Percentiles rank a stretch among this genome's conserved stretches.
These are phyloP conservation scores for Dicentrarchus labrax DNA, from an alignment of 2,113 vertebrate species.

Conservation along the genomic window DNA sequence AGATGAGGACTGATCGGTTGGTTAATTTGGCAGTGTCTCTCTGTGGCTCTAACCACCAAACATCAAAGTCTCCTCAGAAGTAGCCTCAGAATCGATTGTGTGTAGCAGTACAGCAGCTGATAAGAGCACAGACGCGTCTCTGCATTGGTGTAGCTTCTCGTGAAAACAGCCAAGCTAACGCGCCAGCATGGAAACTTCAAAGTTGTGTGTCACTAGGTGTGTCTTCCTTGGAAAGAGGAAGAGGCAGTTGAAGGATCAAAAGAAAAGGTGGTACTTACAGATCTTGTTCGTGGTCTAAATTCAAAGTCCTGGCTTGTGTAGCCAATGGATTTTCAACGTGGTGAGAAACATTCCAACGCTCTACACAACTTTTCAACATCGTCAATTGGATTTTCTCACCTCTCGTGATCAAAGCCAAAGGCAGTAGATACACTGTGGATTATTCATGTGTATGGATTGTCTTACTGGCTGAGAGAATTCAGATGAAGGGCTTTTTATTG, in stretches of 20 bases:
- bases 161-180: not conserved
- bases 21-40: conserved; percentile 1
- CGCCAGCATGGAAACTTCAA: conserved; percentile 16
- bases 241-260: conserved; percentile 26
- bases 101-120: not conserved
- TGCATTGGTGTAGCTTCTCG: not conserved
- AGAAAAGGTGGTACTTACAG: not conserved
- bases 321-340: conserved; percentile 31
- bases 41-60: not conserved
- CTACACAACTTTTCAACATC: conserved; percentile 18
- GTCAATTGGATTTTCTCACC: conserved; percentile 49
- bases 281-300: conserved; percentile 10
- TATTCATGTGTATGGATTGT: conserved; percentile 58
- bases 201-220: conserved; percentile 2
- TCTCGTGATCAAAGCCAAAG: conserved; percentile 43
- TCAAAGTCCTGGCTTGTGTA: conserved; percentile 10
- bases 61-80: conserved; percentile 24
- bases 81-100: not conserved
- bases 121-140: not conserved
- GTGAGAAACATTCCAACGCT: conserved; percentile 21
- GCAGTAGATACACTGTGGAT: conserved; percentile 27
- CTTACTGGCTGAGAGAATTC: conserved; percentile 4
- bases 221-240: conserved; percentile 14
- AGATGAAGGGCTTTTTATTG: conserved; percentile 8
- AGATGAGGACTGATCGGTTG: not conserved